Base-by-base conservation (phyloP, 2,113 vertebrate species). In the Sinocyclocheilus anophthalmus region DNA sequence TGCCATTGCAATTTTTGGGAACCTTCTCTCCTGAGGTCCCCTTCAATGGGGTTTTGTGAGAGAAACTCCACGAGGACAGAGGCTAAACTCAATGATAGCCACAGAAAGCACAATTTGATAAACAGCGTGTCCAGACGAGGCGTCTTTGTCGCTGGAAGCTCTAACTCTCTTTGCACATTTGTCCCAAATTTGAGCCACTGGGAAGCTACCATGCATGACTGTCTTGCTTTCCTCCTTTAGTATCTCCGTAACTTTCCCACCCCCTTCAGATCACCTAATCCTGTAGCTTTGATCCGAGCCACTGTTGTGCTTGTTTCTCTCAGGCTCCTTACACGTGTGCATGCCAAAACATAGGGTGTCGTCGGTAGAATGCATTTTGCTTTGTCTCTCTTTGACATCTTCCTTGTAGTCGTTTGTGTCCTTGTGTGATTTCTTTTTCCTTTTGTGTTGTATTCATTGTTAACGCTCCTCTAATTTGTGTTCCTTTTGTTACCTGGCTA, bases 401-500 rank as follows among this genome's bases (percentile, higher is more conserved):
- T 50, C 55, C 37, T n/a, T 57, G 20, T 12, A 0, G 59, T 79
- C 37, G n/a, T 79, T 30, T 80, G 39, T 24, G 7, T 63, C 12
- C 70, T 20, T 82, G 65, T 85, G 65, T 73, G 24, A 37, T n/a
- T n/a, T 55, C n/a, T 61, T 48, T 33, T 1, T n/a, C 24, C 24
- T 79, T 61, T 14, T 85, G 39, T 61, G 53, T 88, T 67, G 57
- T 33, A 22, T 78, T 22, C 67, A 76, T 76, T 85, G 83, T 90
- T 89, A 72, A 87, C 83, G 76, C 4, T 75, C 80, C 67, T 97
- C 97, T 99, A 99, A 99, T 94, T 96, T 94, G 94, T 96, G 95
- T 96, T 96, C 96, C 96, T 98, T 97, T 96, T 99, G 97, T 99
- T 96, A 97, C 97, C 96, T 96, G 97, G 96, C 96, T 97, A 98